Evolutionary conservation across 2,113 vertebrate species (phyloP).

Genomic region (Callospermophilus lateralis): DNA sequence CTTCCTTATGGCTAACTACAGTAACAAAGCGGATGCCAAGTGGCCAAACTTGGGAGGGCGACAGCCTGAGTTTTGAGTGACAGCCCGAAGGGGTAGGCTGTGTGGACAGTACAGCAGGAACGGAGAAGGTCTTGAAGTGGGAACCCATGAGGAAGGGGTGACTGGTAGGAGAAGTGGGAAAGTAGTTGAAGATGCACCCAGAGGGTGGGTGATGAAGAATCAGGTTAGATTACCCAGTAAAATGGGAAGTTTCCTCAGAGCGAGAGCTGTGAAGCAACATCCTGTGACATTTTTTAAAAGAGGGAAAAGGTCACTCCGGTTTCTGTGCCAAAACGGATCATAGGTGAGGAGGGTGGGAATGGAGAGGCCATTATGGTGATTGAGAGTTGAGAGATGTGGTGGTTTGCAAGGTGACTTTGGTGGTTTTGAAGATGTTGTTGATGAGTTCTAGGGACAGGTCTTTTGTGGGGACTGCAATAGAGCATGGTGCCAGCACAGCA

Average conservation of each 20-base stretch:
- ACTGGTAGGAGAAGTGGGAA: neutral
- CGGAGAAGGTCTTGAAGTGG: neutral
- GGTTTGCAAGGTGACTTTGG: neutral
- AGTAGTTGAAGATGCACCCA: neutral
- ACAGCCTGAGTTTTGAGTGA: rapidly evolving
- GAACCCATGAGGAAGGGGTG: neutral
- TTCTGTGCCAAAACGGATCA: too few relatives aligned
- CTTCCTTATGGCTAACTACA: too few relatives aligned
- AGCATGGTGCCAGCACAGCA: too few relatives aligned
- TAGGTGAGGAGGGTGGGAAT: too few relatives aligned
- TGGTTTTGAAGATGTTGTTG: neutral
- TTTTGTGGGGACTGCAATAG: rapidly evolving
- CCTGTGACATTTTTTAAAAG: too few relatives aligned
- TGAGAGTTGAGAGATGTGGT: too few relatives aligned
- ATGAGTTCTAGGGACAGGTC: neutral
- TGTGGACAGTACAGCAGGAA: neutral
- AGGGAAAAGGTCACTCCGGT: too few relatives aligned
- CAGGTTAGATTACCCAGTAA: rapidly evolving
- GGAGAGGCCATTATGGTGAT: too few relatives aligned
- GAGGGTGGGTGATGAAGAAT: rapidly evolving
- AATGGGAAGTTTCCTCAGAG: neutral
- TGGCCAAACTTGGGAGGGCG: neutral
- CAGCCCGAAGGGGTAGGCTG: rapidly evolving
- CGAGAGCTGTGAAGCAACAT: too few relatives aligned
- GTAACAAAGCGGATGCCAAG: too few relatives aligned